phyloP scores from a whole-genome alignment of 2,797 vertebrate species.

The Zalophus californianus region DNA sequence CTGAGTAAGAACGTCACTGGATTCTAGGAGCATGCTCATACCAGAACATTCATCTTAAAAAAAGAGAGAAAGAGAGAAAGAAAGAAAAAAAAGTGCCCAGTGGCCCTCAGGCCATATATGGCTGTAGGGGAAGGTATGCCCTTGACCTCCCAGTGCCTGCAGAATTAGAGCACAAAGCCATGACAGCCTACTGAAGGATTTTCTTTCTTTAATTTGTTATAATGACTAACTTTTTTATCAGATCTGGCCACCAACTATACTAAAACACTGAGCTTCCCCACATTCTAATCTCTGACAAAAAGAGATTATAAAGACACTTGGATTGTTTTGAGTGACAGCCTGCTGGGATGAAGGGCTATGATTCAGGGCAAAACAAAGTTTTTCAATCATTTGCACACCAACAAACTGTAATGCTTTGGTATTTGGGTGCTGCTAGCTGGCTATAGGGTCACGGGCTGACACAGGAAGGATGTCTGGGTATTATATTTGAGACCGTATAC shows the following conservation, averaged over 20 bases:
- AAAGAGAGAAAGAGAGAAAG: constrained; percentile 36
- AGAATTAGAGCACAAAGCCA: constrained; percentile 32
- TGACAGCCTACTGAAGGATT: constrained; percentile 43
- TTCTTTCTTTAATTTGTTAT: constrained; percentile 65
- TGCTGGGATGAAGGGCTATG: background rate
- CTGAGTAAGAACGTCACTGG: constrained; percentile 83
- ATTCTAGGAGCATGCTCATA: constrained; percentile 84
- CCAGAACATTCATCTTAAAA: constrained; percentile 84
- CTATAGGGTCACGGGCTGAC: background rate
- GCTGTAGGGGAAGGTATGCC: constrained; percentile 82
- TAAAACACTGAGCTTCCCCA: background rate
- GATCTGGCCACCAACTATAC: background rate
- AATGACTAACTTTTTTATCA: constrained; percentile 47
- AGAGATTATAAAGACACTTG: background rate
- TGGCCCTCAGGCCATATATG: constrained; percentile 83
- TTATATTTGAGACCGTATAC: constrained; percentile 26
- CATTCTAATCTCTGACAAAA: constrained; percentile 49
- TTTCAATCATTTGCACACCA: background rate
- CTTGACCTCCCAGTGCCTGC: constrained; percentile 79
- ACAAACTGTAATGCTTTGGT: background rate
- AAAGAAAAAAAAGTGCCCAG: constrained; percentile 74
- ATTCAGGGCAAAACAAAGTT: constrained; percentile 3
- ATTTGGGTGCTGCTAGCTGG: background rate
- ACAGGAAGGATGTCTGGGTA: background rate
- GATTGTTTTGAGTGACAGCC: constrained; percentile 9